Percentiles rank a stretch among this genome's conserved stretches.
Evolutionary conservation across 2,113 vertebrate genomes (phyloP).

Genomic region (Ochotona curzoniae): DNA sequence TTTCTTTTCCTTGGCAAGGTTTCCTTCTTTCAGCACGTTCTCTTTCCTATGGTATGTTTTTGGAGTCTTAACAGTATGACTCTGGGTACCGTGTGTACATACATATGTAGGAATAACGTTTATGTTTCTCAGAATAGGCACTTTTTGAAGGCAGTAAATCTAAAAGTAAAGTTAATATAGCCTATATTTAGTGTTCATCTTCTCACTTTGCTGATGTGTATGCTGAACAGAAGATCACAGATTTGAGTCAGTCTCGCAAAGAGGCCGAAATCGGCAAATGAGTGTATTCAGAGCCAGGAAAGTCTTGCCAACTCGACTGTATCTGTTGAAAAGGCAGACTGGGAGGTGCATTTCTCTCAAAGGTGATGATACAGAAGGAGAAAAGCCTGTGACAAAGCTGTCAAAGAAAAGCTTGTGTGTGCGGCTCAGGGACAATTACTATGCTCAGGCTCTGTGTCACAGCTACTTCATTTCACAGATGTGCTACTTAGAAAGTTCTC

Average conservation of each 20-base stretch:
- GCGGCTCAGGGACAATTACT: slow-evolving; percentile 72
- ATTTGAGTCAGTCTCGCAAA: slow-evolving; percentile 79
- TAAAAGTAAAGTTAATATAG: slow-evolving; percentile 79
- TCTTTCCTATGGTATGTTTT: slow-evolving; percentile 60
- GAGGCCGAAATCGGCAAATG: slow-evolving; percentile 78
- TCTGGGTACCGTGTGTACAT: slow-evolving; percentile 76
- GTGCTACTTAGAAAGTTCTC: slow-evolving; percentile 70
- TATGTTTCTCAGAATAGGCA: slow-evolving; percentile 82
- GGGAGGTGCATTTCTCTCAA: slow-evolving; percentile 80
- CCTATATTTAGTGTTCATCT: slow-evolving; percentile 79
- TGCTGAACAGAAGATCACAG: slow-evolving; percentile 80
- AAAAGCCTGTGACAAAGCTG: slow-evolving; percentile 75
- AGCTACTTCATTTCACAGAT: slow-evolving; percentile 59
- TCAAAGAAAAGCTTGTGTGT: slow-evolving; percentile 75
- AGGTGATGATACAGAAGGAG: slow-evolving; percentile 77
- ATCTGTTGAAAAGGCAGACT: slow-evolving; percentile 79
- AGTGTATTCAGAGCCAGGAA: slow-evolving; percentile 78
- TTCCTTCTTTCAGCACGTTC: slow-evolving; percentile 67
- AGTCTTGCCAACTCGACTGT: slow-evolving; percentile 74
- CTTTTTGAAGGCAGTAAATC: slow-evolving; percentile 76
- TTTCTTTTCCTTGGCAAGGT: slow-evolving; percentile 63
- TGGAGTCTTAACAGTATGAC: slow-evolving; percentile 62
- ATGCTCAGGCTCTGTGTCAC: slow-evolving; percentile 50
- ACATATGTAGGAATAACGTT: slow-evolving; percentile 77
- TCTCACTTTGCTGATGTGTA: slow-evolving; percentile 81